phyloP scores from a whole-genome alignment of 2,888 invertebrate genomes.

The Nephrotoma flavescens region DNA sequence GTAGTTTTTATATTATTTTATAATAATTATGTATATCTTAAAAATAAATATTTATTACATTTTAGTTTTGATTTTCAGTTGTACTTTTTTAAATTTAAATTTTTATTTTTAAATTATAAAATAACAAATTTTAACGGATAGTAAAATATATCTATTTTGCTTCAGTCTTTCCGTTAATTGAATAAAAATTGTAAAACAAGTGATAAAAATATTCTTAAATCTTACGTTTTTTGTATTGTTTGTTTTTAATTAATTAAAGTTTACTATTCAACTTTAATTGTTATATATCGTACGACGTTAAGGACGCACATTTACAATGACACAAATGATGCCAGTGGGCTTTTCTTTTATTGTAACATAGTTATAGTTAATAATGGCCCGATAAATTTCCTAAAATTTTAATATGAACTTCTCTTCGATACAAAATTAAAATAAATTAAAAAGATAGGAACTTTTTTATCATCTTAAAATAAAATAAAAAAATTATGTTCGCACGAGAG shows the following conservation, averaged over 20 bases:
- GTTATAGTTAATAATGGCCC: neutral
- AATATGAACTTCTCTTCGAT: neutral
- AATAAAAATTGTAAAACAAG: neutral
- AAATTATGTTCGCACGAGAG: neutral
- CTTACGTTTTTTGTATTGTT: neutral
- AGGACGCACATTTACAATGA: neutral
- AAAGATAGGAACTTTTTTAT: slow-evolving; percentile 2
- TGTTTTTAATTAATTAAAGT: neutral
- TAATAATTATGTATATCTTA: neutral
- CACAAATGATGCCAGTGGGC: neutral
- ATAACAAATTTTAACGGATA: slow-evolving; percentile 31
- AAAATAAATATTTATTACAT: neutral
- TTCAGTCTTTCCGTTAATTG: slow-evolving; percentile 38
- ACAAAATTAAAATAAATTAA: neutral
- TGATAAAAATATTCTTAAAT: neutral
- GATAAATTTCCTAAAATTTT: neutral
- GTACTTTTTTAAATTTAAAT: neutral
- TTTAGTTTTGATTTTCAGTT: slow-evolving; percentile 2
- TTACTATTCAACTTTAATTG: neutral
- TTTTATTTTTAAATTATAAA: neutral
- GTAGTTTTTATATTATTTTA: neutral
- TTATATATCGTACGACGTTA: neutral
- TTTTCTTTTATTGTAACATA: neutral
- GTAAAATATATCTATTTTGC: slow-evolving; percentile 32
- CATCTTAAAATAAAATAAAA: neutral